Evolutionary conservation across 2,113 vertebrate species (phyloP).

Genomic region (Solenodon paradoxus): DNA sequence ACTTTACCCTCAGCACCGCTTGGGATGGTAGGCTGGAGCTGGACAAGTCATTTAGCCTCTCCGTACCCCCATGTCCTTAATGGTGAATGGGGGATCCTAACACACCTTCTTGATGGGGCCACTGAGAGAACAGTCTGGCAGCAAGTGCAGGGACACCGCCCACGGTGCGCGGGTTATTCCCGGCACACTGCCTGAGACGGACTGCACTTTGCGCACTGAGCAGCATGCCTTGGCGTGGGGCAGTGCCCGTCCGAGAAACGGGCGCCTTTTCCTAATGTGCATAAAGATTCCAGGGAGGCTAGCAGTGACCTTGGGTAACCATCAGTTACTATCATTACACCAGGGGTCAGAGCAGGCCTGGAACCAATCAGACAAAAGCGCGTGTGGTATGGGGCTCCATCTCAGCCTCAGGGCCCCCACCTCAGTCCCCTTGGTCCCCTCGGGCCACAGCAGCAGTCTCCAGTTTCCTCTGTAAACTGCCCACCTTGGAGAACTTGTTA

Average conservation of each 20-base stretch:
- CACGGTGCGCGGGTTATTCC: rapidly evolving
- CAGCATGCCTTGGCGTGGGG: background rate
- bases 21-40: background rate
- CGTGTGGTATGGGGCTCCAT: background rate
- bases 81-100: background rate
- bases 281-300: background rate
- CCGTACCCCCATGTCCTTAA: background rate
- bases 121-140: background rate
- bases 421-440: background rate
- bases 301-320: background rate
- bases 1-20: background rate
- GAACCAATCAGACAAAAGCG: slow-evolving; percentile 9
- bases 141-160: background rate
- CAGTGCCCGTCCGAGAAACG: background rate
- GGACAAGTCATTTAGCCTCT: background rate
- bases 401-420: background rate
- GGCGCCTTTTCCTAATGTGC: background rate
- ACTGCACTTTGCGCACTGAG: too few species aligned
- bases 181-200: background rate
- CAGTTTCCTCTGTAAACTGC: background rate
- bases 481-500: background rate
- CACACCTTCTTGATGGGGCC: background rate
- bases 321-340: background rate
- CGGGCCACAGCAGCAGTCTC: background rate
- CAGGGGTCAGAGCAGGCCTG: background rate